Evolutionary conservation across 1,140 invertebrate species (phyloP).

Genomic region (Drosophila tropicalis): DNA sequence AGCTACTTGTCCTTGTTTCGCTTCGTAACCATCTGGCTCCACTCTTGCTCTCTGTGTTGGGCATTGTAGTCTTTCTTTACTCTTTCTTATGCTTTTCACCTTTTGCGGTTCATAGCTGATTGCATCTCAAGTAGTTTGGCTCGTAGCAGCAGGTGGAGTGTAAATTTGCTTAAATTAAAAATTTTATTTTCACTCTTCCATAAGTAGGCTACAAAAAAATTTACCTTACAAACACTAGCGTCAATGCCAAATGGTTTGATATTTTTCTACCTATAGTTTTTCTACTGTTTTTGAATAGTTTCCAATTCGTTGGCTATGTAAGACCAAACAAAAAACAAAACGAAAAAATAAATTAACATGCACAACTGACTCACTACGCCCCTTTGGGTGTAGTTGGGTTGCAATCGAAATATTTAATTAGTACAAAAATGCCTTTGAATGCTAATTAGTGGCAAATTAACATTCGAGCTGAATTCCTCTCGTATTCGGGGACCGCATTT

Average conservation of each 20-base stretch:
- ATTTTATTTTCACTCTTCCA: conserved; percentile 57
- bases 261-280: conserved; percentile 1
- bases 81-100: conserved; percentile 70
- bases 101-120: conserved; percentile 72
- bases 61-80: conserved; percentile 21
- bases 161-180: conserved; percentile 75
- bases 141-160: conserved; percentile 29
- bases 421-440: conserved; percentile 80
- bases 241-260: conserved; percentile 31
- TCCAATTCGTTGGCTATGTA: conserved; percentile 69
- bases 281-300: conserved; percentile 59
- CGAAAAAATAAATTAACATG: conserved; percentile 60
- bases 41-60: neutral
- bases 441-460: conserved; percentile 81
- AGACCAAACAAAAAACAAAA: conserved; percentile 48
- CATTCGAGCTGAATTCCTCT: conserved; percentile 54
- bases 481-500: neutral
- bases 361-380: conserved; percentile 28
- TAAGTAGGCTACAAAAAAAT: conserved; percentile 70
- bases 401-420: conserved; percentile 82
- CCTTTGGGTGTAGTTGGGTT: neutral
- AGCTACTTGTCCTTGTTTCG: conserved; percentile 9
- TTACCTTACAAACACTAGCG: conserved; percentile 58
- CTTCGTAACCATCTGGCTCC: conserved; percentile 9
- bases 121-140: conserved; percentile 66